phyloP scores from a whole-genome alignment of 1,140 invertebrate genomes.

The Thalassaphorura encarpata region DNA sequence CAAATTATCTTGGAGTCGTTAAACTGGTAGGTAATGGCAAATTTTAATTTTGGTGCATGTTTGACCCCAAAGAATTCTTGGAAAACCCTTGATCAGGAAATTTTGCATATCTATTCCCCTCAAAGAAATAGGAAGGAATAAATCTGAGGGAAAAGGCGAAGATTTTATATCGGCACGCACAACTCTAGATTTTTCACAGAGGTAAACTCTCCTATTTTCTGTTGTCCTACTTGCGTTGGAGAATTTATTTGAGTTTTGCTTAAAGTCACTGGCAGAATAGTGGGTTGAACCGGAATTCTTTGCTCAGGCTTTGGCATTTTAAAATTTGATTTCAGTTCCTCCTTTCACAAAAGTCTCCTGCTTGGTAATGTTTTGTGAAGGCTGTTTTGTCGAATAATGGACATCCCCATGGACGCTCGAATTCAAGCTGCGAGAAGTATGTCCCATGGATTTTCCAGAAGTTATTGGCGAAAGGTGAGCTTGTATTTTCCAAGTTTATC shows the following conservation, averaged over 20 bases:
- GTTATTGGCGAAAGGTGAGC: too few relatives aligned
- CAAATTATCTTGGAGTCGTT: slow-evolving; percentile 13
- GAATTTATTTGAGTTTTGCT: too few relatives aligned
- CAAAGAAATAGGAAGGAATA: not conserved
- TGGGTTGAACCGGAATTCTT: not conserved
- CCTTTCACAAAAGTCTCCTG: slow-evolving; percentile 25
- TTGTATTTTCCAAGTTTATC: too few relatives aligned
- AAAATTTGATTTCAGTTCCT: slow-evolving; percentile 16
- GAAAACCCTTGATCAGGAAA: not conserved
- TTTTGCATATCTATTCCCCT: not conserved
- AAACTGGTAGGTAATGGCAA: not conserved
- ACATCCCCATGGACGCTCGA: not conserved
- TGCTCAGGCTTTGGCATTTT: not conserved
- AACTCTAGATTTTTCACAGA: slow-evolving; percentile 28
- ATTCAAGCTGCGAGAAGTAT: slow-evolving; percentile 11
- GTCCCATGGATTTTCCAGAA: too few relatives aligned
- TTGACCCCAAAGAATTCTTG: not conserved
- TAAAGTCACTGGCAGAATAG: not conserved
- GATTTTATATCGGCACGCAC: not conserved
- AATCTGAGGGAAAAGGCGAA: not conserved
- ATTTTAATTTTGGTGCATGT: not conserved
- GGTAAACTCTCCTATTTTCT: not conserved
- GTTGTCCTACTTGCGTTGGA: too few relatives aligned
- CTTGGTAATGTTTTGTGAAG: slow-evolving; percentile 25
- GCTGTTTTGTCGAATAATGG: slow-evolving; percentile 28